Evolutionary conservation across 2,113 vertebrate species (phyloP), one percentile per base, ranked within the genome.

Genomic region (Sinocyclocheilus maitianheensis): DNA sequence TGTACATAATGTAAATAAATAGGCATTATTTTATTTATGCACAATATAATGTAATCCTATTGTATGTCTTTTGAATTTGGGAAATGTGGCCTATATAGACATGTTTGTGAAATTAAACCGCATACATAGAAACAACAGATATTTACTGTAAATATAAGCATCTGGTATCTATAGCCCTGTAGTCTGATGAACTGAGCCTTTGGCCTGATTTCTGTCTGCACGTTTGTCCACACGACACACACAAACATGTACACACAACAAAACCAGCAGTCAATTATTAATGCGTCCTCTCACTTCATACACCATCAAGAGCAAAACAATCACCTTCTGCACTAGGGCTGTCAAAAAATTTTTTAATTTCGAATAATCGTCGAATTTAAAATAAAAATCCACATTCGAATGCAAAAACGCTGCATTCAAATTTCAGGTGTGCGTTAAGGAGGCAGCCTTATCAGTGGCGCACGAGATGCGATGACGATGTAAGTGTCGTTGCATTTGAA

Each of bases 191-290:
- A 40, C 40, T 40, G 40, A 7, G 40, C 40, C 5, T 40, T 40
- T 58, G 30, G 22, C 22, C 74, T 76, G 53, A 55, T 60, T 55
- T 18, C 53, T 18, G 5, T 58, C 16, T 20, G 53, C 53, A 58
- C 7, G 53, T 58, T 79, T 79, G 30, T 22, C 46, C 30, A 55
- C 63, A 51, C n/a, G 14, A 58, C 51, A 11, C 58, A 40, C 30
- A 16, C 53, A n/a, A 58, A 72, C 81, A 80, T 63, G 43, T 58
- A 76, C 24, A 24, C 43, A 14, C 22, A n/a, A 81, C 83, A 84
- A 60, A 63, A 26, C 13, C 40, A 20, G 9, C 18, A 24, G 53
- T 76, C 30, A 58, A 75, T 76, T 62, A 58, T 34, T 65, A 58
- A 74, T 60, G 48, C 7, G 0, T 72, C 18, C 16, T 78, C 62